A percentile compares a stretch with the other conserved stretches of the same genome.
Evolutionary conservation across 2,888 invertebrate genomes (phyloP).

Genomic region (Tiliacea aurago): DNA sequence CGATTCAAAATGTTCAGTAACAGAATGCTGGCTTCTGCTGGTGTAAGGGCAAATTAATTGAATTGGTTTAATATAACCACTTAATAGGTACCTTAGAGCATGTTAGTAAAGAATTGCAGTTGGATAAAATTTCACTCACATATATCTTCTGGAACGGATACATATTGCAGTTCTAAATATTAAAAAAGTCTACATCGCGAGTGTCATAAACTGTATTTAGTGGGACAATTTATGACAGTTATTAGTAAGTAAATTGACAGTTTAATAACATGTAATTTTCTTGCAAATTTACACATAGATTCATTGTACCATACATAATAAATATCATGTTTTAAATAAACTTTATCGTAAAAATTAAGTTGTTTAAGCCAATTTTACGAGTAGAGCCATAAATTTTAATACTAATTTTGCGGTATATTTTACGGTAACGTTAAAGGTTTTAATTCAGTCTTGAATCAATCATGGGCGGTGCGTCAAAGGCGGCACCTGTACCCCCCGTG

Average conservation of each 20-base stretch:
- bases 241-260: slow-evolving; percentile 15
- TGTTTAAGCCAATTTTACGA: slow-evolving; percentile 68
- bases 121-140: slow-evolving; percentile 15
- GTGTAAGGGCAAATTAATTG: slow-evolving; percentile 73
- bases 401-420: slow-evolving; percentile 73
- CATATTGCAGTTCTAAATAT: slow-evolving; percentile 35
- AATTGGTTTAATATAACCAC: slow-evolving; percentile 74
- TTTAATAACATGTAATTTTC: slow-evolving; percentile 55
- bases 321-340: slow-evolving; percentile 30
- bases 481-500: slow-evolving; percentile 84
- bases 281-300: slow-evolving; percentile 43
- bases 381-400: slow-evolving; percentile 72
- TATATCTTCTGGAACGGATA: slow-evolving; percentile 9
- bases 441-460: slow-evolving; percentile 72
- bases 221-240: slow-evolving; percentile 13
- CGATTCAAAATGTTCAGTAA: slow-evolving; percentile 39
- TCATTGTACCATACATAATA: slow-evolving; percentile 25
- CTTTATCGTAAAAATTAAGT: slow-evolving; percentile 56
- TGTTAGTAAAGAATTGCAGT: slow-evolving; percentile 9
- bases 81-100: slow-evolving; percentile 26
- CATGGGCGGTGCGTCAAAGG: slow-evolving; percentile 80
- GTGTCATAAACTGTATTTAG: slow-evolving; percentile 26
- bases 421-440: slow-evolving; percentile 70
- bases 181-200: slow-evolving; percentile 7
- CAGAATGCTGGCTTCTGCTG: slow-evolving; percentile 49